Percentiles rank a stretch among this genome's conserved stretches.
phyloP scores from a whole-genome alignment of 30 jellyfish, hydroid and myxozoan species.

The Hydractinia symbiolongicarpus region DNA sequence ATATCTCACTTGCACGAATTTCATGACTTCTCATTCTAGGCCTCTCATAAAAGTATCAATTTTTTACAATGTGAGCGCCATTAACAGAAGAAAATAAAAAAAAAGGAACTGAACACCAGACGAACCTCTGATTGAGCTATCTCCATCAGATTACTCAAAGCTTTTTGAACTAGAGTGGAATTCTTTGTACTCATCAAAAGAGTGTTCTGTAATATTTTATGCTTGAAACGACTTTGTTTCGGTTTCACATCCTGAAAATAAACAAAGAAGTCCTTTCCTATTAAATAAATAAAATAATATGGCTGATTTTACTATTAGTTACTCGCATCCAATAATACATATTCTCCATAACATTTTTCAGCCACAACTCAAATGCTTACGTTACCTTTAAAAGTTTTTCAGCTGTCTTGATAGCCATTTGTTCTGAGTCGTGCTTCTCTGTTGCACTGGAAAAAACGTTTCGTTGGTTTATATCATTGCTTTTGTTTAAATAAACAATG shows the following conservation, averaged over 20 bases:
- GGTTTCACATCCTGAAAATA: conserved; percentile 69
- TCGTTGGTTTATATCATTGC: too few relatives aligned
- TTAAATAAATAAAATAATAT: too few relatives aligned
- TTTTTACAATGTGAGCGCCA: too few relatives aligned
- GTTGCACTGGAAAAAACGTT: conserved; percentile 39
- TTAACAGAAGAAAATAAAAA: too few relatives aligned
- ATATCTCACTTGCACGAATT: too few relatives aligned
- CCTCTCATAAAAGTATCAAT: too few relatives aligned
- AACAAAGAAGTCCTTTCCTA: background rate
- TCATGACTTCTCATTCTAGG: too few relatives aligned
- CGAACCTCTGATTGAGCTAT: conserved; percentile 71
- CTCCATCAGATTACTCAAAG: conserved; percentile 70
- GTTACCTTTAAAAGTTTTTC: conserved; percentile 81
- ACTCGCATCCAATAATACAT: too few relatives aligned
- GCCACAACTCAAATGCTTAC: background rate
- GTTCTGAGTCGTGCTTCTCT: conserved; percentile 89
- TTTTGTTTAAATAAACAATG: too few relatives aligned
- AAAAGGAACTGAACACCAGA: background rate
- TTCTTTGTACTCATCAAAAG: conserved; percentile 64
- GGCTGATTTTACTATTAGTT: too few relatives aligned
- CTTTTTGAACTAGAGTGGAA: conserved; percentile 64
- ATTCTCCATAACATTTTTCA: too few relatives aligned
- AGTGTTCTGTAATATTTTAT: conserved; percentile 50
- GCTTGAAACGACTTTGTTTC: conserved; percentile 33
- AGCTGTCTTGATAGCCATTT: conserved; percentile 95